These are phyloP conservation scores for Alethe diademata DNA, from an alignment of 2,113 vertebrate genomes.

Conservation along the genomic window DNA sequence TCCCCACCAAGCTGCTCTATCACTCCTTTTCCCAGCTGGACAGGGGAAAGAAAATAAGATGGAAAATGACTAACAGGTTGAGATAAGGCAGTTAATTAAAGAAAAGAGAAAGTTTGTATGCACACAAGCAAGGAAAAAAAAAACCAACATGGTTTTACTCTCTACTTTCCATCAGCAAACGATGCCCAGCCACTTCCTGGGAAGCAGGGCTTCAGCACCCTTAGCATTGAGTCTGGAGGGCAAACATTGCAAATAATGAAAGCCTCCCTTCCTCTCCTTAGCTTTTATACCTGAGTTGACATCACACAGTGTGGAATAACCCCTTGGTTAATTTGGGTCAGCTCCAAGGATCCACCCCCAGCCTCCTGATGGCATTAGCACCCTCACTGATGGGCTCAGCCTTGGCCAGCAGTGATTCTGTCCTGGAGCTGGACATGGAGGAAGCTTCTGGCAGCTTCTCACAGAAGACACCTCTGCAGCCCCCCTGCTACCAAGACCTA, in stretches of 20 bases:
- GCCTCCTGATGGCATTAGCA: neutral
- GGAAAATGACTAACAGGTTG: neutral
- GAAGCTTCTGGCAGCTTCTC: neutral
- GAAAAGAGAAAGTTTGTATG: neutral
- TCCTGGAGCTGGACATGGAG: neutral
- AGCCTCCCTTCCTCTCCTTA: neutral
- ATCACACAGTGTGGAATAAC: neutral
- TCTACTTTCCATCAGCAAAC: neutral
- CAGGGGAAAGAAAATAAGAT: neutral
- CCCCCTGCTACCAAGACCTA: neutral
- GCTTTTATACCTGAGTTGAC: neutral
- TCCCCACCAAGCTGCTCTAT: neutral
- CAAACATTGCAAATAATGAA: neutral
- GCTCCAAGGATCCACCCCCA: neutral
- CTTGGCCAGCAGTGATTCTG: neutral
- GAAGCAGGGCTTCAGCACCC: neutral
- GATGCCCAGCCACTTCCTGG: neutral
- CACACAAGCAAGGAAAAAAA: neutral
- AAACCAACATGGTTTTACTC: neutral
- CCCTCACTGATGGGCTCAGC: accelerated
- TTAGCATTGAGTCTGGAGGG: accelerated
- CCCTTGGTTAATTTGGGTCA: neutral
- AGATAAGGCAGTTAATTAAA: neutral
- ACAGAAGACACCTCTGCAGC: neutral
- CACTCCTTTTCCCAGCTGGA: neutral